These are phyloP conservation scores for Apamea anceps DNA, from an alignment of 2,888 invertebrate species.

Conservation along the genomic window DNA sequence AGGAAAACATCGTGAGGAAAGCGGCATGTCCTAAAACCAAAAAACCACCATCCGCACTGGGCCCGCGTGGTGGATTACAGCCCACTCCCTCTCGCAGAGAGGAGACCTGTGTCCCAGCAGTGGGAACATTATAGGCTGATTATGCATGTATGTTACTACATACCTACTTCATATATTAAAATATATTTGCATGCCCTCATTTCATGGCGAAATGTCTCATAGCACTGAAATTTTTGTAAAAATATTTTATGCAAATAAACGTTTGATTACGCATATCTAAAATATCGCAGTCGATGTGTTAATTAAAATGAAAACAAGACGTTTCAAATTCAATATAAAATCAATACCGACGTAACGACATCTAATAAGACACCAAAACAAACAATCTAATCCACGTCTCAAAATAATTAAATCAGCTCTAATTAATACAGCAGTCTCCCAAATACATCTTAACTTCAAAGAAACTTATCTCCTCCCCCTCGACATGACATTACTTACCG, in stretches of 20 bases:
- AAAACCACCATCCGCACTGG: too few relatives aligned
- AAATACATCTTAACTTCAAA: slow-evolving; percentile 39
- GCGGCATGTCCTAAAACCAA: too few relatives aligned
- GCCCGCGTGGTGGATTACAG: too few relatives aligned
- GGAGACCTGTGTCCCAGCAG: too few relatives aligned
- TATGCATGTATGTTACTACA: too few relatives aligned
- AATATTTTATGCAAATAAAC: neutral
- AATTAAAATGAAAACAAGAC: neutral
- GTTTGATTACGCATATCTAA: neutral
- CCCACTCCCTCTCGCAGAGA: too few relatives aligned
- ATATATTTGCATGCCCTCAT: too few relatives aligned
- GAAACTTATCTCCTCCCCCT: slow-evolving; percentile 41
- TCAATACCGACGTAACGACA: neutral
- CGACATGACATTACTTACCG: slow-evolving; percentile 42
- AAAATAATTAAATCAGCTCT: slow-evolving; percentile 53
- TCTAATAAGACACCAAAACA: slow-evolving; percentile 1
- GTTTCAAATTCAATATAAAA: neutral
- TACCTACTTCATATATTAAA: too few relatives aligned
- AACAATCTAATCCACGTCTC: slow-evolving; percentile 17
- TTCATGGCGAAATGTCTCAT: too few relatives aligned
- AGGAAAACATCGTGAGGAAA: too few relatives aligned
- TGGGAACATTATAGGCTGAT: too few relatives aligned
- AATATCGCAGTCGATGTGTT: neutral
- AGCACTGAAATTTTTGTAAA: neutral
- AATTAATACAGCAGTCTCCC: slow-evolving; percentile 35